Percentiles rank a stretch among this genome's conserved stretches.
These are phyloP conservation scores for Rhombomys opimus DNA, from an alignment of 2,113 vertebrate species.

Conservation along the genomic window DNA sequence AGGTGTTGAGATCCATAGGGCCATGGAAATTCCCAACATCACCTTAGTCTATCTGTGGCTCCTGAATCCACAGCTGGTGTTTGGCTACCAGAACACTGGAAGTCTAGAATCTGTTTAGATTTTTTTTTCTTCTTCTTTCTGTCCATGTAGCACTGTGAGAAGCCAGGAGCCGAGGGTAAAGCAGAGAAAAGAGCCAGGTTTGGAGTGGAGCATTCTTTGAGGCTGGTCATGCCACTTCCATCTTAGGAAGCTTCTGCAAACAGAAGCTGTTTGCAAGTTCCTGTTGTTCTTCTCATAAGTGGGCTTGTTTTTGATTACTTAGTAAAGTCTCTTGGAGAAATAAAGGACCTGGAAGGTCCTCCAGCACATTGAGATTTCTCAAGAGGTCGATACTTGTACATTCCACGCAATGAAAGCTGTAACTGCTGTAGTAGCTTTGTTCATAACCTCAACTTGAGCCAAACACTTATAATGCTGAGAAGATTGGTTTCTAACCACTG, in stretches of 20 bases:
- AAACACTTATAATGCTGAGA: background rate
- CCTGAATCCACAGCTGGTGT: background rate
- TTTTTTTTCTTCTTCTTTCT: background rate
- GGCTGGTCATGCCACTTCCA: background rate
- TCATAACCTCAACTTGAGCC: no score
- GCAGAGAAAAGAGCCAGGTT: background rate
- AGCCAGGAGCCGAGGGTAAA: background rate
- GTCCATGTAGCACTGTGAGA: rapidly evolving
- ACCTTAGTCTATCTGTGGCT: background rate
- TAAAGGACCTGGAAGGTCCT: rapidly evolving
- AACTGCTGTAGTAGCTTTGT: rapidly evolving
- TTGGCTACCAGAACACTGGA: background rate
- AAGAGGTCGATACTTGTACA: rapidly evolving
- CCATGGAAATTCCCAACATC: background rate
- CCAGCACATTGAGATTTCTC: background rate
- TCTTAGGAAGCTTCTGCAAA: no score
- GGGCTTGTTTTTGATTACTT: background rate
- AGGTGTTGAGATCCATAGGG: background rate
- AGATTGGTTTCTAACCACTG: background rate
- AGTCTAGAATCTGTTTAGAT: background rate
- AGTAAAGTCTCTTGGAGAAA: background rate
- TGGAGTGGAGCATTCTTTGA: background rate
- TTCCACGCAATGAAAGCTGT: rapidly evolving
- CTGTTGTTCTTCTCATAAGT: background rate
- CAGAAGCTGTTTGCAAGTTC: no score